Conservation (phyloP, 2,797 vertebrate species). For the Mionectes olivaceus region DNA sequence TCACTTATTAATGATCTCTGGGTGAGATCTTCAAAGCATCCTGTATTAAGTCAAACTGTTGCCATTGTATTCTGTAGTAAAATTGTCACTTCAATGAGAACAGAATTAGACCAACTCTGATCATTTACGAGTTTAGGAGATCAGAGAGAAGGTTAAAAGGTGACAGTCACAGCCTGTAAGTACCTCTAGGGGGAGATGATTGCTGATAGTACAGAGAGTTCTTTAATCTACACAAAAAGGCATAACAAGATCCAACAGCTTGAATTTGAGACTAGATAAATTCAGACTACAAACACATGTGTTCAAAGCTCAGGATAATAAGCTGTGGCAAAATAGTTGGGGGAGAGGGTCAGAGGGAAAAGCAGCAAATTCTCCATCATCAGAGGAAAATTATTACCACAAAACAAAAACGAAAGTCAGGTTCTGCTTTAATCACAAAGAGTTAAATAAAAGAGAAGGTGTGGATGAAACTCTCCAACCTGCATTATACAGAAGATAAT, state of each 20-base stretch:
- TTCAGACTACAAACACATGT: constrained; percentile 33
- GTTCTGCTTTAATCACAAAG: not conserved
- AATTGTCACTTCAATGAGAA: constrained; percentile 21
- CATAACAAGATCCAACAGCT: constrained; percentile 29
- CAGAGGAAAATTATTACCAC: not conserved
- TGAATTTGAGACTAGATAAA: constrained; percentile 9
- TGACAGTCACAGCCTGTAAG: constrained; percentile 44
- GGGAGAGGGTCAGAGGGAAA: not conserved
- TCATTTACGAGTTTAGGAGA: constrained; percentile 30
- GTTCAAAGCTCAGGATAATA: constrained; percentile 25
- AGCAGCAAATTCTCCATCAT: not conserved
- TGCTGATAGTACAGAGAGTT: constrained; percentile 20
- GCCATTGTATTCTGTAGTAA: constrained; percentile 9
- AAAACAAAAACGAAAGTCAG: not conserved
- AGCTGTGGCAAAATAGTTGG: not conserved
- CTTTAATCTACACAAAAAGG: constrained; percentile 59
- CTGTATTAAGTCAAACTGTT: not conserved
- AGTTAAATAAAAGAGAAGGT: not conserved
- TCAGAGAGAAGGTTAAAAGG: constrained; percentile 52
- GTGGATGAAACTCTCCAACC: not conserved
- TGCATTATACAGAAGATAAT: not conserved
- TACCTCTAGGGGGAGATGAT: constrained; percentile 23
- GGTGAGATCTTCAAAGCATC: constrained; percentile 9
- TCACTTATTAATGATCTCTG: not conserved
- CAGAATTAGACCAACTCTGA: constrained; percentile 23